phyloP scores from a whole-genome alignment of 2,888 invertebrate genomes.

The Euspilapteryx auroguttella region DNA sequence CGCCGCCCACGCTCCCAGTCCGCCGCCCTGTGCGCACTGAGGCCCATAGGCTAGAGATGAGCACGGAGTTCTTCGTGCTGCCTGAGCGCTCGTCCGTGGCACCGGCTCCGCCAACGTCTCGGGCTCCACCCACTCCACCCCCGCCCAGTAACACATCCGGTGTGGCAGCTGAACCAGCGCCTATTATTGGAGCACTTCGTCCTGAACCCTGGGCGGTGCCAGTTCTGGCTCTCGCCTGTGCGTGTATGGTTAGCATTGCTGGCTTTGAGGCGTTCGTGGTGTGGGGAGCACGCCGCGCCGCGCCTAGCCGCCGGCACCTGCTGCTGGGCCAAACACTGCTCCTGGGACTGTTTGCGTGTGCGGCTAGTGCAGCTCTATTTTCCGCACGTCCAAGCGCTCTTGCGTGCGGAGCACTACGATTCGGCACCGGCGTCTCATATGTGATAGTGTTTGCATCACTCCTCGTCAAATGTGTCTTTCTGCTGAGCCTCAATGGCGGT shows the following conservation, averaged over 20 bases:
- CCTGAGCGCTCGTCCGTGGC: constrained; percentile 55
- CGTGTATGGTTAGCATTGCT: constrained; percentile 82
- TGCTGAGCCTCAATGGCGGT: constrained; percentile 87
- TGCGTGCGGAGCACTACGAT: constrained; percentile 80
- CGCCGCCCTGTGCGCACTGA: constrained; percentile 40
- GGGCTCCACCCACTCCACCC: constrained; percentile 19
- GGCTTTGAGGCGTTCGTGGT: constrained; percentile 89
- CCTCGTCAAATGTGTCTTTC: constrained; percentile 91
- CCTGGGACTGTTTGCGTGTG: constrained; percentile 80
- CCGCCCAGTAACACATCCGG: too few relatives aligned
- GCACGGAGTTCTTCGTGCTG: constrained; percentile 82
- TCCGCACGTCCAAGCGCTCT: constrained; percentile 77
- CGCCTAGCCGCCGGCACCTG: constrained; percentile 81
- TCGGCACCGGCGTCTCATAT: constrained; percentile 81
- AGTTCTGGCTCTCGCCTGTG: constrained; percentile 79
- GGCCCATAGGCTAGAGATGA: constrained; percentile 71
- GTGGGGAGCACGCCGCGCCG: constrained; percentile 76
- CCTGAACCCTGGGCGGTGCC: constrained; percentile 91
- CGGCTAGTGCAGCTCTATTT: constrained; percentile 76
- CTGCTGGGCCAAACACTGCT: constrained; percentile 86
- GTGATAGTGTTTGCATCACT: constrained; percentile 88
- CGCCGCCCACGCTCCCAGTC: too few relatives aligned
- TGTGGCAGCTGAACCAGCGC: too few relatives aligned
- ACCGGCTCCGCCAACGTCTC: constrained; percentile 19
- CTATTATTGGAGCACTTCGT: constrained; percentile 48